Evolutionary conservation across 2,113 vertebrate genomes (phyloP).

Genomic region (Ctenodactylus gundi): DNA sequence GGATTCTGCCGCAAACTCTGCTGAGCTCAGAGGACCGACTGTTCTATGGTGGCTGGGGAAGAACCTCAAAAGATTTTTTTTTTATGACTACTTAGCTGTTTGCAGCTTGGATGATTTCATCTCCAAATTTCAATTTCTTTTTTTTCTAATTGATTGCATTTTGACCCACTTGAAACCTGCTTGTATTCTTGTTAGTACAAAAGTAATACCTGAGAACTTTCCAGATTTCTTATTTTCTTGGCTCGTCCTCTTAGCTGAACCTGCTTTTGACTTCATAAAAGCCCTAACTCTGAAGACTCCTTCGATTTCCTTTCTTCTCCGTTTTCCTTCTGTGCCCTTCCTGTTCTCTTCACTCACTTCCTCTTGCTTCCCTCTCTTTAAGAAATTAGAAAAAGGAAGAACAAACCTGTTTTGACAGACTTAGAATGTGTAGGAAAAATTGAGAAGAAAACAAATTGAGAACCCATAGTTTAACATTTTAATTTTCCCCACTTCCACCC

Average conservation of each 20-base stretch:
- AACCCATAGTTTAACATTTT: background rate
- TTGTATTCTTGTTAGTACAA: background rate
- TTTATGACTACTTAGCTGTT: background rate
- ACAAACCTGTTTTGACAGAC: background rate
- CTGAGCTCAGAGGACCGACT: background rate
- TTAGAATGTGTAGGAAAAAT: background rate
- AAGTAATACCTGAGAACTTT: background rate
- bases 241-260: background rate
- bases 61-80: background rate
- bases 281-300: background rate
- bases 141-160: conserved; percentile 1
- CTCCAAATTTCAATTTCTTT: background rate
- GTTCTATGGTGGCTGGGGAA: no score
- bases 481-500: background rate
- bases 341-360: background rate
- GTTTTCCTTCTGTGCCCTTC: background rate
- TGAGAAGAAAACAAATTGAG: conserved; percentile 36
- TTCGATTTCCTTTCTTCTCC: background rate
- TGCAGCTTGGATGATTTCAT: background rate
- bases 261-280: background rate
- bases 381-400: background rate
- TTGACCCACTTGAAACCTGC: background rate
- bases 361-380: background rate
- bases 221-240: background rate
- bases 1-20: accelerated